A percentile compares a stretch with the other conserved stretches of the same genome.
phyloP scores from a whole-genome alignment of 2,888 invertebrate genomes.

The Anoplius nigerrimus region DNA sequence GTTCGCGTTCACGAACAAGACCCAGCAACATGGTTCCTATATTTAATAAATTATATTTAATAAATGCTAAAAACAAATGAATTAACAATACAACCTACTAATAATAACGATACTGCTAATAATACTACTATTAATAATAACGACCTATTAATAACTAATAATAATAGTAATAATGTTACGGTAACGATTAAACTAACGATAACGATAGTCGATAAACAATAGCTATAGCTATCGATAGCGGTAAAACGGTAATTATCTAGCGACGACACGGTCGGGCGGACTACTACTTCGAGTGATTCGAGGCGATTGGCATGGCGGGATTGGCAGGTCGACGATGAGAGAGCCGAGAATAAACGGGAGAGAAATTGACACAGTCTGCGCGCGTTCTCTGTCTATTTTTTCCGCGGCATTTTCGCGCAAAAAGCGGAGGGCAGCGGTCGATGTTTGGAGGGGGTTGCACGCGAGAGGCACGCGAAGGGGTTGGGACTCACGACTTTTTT shows the following conservation, averaged over 20 bases:
- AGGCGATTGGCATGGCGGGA: too few species aligned
- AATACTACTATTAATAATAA: constrained; percentile 60
- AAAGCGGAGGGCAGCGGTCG: constrained; percentile 21
- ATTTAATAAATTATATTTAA: constrained; percentile 72
- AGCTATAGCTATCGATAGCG: constrained; percentile 52
- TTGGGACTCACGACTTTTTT: constrained; percentile 7
- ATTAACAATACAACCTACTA: constrained; percentile 54
- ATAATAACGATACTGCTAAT: constrained; percentile 52
- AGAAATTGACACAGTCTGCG: constrained; percentile 16
- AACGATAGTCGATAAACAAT: constrained; percentile 55
- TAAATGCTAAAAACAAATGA: constrained; percentile 58
- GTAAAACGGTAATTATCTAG: constrained; percentile 43
- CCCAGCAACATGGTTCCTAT: constrained; percentile 74
- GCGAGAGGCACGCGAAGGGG: too few species aligned
- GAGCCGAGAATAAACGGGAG: constrained; percentile 9
- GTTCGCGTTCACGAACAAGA: constrained; percentile 56
- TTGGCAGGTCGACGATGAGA: constrained; percentile 15
- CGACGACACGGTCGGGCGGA: constrained; percentile 21
- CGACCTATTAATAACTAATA: constrained; percentile 62
- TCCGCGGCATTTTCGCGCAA: constrained; percentile 9
- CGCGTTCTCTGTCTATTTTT: constrained; percentile 10
- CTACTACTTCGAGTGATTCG: constrained; percentile 27
- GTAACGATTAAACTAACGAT: constrained; percentile 42
- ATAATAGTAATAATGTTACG: constrained; percentile 59
- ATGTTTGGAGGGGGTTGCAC: constrained; percentile 45